These are phyloP conservation scores for Drosophila nannoptera DNA, from an alignment of 1,140 invertebrate genomes.

Conservation along the genomic window DNA sequence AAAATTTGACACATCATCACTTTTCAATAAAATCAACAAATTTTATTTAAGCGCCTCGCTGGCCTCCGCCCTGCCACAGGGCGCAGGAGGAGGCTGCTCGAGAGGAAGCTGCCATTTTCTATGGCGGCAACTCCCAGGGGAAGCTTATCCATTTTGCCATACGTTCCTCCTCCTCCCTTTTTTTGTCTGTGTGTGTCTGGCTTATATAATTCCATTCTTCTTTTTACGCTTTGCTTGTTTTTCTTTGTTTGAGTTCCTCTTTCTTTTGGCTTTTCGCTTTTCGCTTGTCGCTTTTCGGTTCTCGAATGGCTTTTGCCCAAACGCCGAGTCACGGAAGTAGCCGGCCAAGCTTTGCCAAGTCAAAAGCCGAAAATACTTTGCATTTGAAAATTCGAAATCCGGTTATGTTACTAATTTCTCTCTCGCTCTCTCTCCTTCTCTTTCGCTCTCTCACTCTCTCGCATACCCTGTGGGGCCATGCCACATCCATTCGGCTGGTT, in stretches of 20 bases:
- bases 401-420: conserved; percentile 69
- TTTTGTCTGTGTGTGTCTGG: conserved; percentile 30
- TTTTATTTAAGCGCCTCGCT: conserved; percentile 73
- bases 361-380: conserved; percentile 62
- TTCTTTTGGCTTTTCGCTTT: conserved; percentile 61
- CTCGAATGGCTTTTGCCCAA: conserved; percentile 49
- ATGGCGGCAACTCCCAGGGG: conserved; percentile 39
- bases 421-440: not conserved
- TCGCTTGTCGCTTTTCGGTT: conserved; percentile 38
- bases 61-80: conserved; percentile 1
- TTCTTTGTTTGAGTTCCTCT: conserved; percentile 44
- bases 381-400: conserved; percentile 64
- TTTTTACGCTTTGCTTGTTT: conserved; percentile 25
- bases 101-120: conserved; percentile 42
- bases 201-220: conserved; percentile 30
- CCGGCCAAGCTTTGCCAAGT: conserved; percentile 17
- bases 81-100: conserved; percentile 5
- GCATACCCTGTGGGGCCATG: not conserved
- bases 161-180: conserved; percentile 29
- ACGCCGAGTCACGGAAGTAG: conserved; percentile 48
- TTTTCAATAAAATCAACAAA: conserved; percentile 78
- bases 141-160: conserved; percentile 75
- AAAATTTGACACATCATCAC: conserved; percentile 78
- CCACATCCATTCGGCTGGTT: conserved; percentile 3
- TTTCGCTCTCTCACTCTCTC: not conserved